Conservation (phyloP, 2,113 vertebrate species). For the Riparia riparia region DNA sequence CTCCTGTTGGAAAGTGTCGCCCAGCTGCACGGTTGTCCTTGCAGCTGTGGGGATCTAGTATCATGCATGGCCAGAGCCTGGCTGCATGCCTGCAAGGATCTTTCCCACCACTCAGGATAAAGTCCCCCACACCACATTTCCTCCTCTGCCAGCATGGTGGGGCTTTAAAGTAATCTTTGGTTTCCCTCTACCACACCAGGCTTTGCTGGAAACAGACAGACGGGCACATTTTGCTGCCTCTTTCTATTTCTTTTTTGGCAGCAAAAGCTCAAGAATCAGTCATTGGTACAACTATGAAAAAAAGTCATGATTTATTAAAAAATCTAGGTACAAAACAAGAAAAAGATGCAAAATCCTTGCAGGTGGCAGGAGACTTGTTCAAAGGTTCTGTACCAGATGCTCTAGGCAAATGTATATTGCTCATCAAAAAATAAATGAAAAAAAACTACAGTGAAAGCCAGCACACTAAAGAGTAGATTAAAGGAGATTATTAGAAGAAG, state of each 20-base stretch:
- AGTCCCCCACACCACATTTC: background rate
- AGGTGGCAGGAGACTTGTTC: background rate
- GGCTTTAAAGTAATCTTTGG: background rate
- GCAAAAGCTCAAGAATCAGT: background rate
- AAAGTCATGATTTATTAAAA: background rate
- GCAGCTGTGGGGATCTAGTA: background rate
- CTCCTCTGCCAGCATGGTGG: background rate
- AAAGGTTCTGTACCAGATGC: background rate
- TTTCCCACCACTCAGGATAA: background rate
- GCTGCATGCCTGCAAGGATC: background rate
- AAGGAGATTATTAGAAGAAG: background rate
- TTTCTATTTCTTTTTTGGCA: background rate
- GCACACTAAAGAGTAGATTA: background rate
- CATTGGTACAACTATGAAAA: background rate
- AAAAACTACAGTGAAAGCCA: background rate
- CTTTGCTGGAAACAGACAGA: background rate
- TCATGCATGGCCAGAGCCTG: background rate
- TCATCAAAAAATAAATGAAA: background rate
- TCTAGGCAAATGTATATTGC: background rate
- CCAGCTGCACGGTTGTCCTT: background rate
- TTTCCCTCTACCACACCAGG: background rate
- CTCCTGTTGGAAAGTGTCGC: background rate
- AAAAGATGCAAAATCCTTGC: background rate
- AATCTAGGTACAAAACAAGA: background rate
- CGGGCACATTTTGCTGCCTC: accelerated